phyloP scores from a whole-genome alignment of 23 tunicate genomes.

The Corella eumyota region DNA sequence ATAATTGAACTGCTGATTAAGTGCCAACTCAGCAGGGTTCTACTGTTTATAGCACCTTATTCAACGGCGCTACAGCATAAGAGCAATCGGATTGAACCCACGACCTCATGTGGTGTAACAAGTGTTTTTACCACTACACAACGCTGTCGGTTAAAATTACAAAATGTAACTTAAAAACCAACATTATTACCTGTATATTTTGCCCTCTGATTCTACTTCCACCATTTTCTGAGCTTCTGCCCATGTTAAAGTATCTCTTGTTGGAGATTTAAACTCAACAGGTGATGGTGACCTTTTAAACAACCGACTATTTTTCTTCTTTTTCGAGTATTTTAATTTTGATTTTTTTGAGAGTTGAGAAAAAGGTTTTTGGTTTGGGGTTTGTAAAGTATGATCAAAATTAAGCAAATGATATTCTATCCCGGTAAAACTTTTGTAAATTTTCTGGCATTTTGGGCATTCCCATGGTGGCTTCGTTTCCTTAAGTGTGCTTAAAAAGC shows the following conservation, averaged over 20 bases:
- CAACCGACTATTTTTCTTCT: conserved; percentile 38
- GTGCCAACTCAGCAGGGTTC: no score
- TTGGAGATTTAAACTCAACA: conserved; percentile 37
- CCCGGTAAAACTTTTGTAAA: conserved; percentile 57
- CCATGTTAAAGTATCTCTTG: conserved; percentile 80
- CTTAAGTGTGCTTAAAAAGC: conserved; percentile 34
- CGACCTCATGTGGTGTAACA: no score
- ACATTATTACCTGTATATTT: conserved; percentile 37
- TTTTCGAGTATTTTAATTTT: conserved; percentile 40
- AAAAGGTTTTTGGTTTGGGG: conserved; percentile 31
- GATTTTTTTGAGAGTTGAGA: conserved; percentile 20
- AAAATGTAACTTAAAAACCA: no score
- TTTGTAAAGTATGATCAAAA: conserved; percentile 42
- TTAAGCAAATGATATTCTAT: conserved; percentile 64
- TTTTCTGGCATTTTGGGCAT: conserved; percentile 72
- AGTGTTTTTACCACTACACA: no score
- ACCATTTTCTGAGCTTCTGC: conserved; percentile 98
- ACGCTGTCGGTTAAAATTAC: no score
- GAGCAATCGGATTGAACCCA: no score
- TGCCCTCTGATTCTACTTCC: conserved; percentile 81
- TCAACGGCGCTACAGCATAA: no score
- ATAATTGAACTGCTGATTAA: no score
- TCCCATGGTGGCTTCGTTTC: conserved; percentile 81
- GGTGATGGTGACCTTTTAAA: conserved; percentile 61
- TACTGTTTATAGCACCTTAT: no score